A percentile compares a stretch with the other conserved stretches of the same genome.
Evolutionary conservation across 2,888 invertebrate species (phyloP).

Genomic region (Hirtodrosophila duncani): DNA sequence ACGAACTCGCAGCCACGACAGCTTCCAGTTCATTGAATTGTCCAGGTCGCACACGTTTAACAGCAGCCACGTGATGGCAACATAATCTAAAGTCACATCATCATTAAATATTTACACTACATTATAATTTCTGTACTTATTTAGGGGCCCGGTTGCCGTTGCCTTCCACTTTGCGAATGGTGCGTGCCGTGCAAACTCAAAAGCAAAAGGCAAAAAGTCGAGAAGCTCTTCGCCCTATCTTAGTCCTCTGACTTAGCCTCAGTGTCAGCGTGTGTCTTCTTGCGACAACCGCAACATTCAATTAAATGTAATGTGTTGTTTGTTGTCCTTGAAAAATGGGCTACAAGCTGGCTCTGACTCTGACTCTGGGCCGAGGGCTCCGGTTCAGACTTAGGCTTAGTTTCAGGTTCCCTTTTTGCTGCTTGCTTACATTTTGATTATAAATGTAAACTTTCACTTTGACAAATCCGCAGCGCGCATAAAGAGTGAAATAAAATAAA

Average conservation of each 20-base stretch:
- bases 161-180: too few relatives aligned
- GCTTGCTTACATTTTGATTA: constrained; percentile 42
- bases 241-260: too few relatives aligned
- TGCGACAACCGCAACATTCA: constrained; percentile 65
- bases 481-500: constrained; percentile 57
- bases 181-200: constrained; percentile 42
- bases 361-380: background rate
- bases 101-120: constrained; percentile 71
- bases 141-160: background rate
- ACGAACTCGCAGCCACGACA: constrained; percentile 23
- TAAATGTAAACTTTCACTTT: constrained; percentile 68
- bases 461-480: constrained; percentile 37
- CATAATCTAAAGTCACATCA: constrained; percentile 66
- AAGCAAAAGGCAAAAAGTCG: too few relatives aligned
- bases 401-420: background rate
- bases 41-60: constrained; percentile 48
- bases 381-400: background rate
- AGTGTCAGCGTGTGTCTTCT: constrained; percentile 27
- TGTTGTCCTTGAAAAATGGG: constrained; percentile 53
- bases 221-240: too few relatives aligned
- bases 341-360: background rate
- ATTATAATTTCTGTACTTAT: constrained; percentile 60
- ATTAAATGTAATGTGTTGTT: constrained; percentile 69
- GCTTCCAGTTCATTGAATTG: constrained; percentile 63
- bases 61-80: constrained; percentile 51